Base-by-base conservation (phyloP, 2,113 vertebrate species). In the Genyomyrus donnyi region DNA sequence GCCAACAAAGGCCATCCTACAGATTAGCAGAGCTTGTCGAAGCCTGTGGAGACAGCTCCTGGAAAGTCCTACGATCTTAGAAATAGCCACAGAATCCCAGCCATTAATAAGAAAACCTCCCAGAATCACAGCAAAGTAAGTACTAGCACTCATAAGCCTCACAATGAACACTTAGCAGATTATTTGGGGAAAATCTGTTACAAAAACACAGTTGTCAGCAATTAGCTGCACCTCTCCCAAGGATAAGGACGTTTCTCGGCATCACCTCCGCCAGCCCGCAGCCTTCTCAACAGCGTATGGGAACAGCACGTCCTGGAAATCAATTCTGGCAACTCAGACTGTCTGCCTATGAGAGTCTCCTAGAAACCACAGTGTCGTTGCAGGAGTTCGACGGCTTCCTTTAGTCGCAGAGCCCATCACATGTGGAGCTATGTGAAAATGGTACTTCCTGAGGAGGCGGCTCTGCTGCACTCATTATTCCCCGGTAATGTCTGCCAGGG, bases 281-380 rank as follows among this genome's bases (percentile, higher is more conserved):
- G n/a, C 5, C 70, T 39, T 35, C 70, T 77, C 70, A 19, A 6
- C 31, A 80, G 74, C 74, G 39, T 80, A 80, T 42, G 74, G 74
- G 74, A 80, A 80, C 74, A 80, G 74, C 74, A 80, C 35, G 74
- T 80, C 74, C 74, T 80, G 74, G 74, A 80, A 80, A 80, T 80
- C 74, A 80, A 42, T 80, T 80, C 35, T 80, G 74, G 74, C 74
- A 80, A 80, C 13, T 39, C 35, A 19, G 35, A 42, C 74, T 21
- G 74, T 80, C 74, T 80, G 74, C 74, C 74, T 39, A 42, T 42
- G 35, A 39, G 74, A 80, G 35, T 42, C 74, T 80, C 74, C 74
- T 19, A 80, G 74, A 80, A 80, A 80, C 74, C 35, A 80, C 15
- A 8, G 74, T 42, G 74, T 21, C 74, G 74, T 80, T 5, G 74